Evolutionary conservation across 2,888 invertebrate species (phyloP).

Genomic region (Auanema freiburgensis): DNA sequence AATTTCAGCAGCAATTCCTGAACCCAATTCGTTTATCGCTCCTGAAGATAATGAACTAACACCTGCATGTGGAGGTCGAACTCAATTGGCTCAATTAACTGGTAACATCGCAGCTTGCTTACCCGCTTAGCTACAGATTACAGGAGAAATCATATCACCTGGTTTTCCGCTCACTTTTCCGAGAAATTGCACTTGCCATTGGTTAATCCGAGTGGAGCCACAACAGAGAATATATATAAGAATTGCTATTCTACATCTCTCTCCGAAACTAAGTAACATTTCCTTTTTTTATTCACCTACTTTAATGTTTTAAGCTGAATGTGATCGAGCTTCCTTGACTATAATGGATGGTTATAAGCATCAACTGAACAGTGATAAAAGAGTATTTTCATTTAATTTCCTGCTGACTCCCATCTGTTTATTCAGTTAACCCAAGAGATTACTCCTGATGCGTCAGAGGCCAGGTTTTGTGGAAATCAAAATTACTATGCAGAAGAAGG

Average conservation of each 20-base stretch:
- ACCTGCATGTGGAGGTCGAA: slow-evolving; percentile 32
- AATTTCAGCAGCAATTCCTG: slow-evolving; percentile 34
- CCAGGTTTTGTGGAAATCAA: slow-evolving; percentile 66
- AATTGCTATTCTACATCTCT: slow-evolving; percentile 66
- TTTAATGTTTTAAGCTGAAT: slow-evolving; percentile 58
- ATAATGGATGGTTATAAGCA: slow-evolving; percentile 66
- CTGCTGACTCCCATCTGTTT: not conserved
- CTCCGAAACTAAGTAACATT: slow-evolving; percentile 51
- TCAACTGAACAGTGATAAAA: slow-evolving; percentile 26
- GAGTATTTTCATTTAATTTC: slow-evolving; percentile 8
- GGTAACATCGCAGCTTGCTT: slow-evolving; percentile 10
- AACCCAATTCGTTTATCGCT: slow-evolving; percentile 27
- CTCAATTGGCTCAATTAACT: slow-evolving; percentile 28
- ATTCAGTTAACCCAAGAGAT: not conserved
- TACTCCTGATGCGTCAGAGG: slow-evolving; percentile 19
- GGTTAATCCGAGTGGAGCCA: slow-evolving; percentile 67
- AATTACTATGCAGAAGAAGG: slow-evolving; percentile 67
- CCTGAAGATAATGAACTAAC: slow-evolving; percentile 11
- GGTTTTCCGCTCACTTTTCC: slow-evolving; percentile 66
- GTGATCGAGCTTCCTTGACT: slow-evolving; percentile 65
- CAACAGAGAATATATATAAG: slow-evolving; percentile 66
- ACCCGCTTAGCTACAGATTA: not conserved
- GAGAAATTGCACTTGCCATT: slow-evolving; percentile 66
- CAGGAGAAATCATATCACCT: slow-evolving; percentile 66
- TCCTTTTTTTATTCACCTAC: not conserved